Evolutionary conservation across 2,113 vertebrate species (phyloP).

Genomic region (Mirza zaza): DNA sequence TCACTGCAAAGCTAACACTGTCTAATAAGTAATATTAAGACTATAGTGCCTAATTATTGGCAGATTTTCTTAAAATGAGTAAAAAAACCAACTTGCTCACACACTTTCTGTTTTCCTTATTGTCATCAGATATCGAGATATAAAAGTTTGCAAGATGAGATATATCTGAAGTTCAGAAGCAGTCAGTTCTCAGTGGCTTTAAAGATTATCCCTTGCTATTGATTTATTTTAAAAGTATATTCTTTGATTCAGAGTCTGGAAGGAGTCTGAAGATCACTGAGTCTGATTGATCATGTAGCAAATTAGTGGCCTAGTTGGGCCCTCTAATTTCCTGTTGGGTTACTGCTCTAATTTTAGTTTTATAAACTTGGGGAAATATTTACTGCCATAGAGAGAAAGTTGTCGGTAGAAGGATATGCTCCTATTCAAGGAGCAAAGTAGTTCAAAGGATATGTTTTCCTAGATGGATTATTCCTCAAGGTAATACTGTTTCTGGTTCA

Average conservation of each 20-base stretch:
- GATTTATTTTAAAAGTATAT: not conserved
- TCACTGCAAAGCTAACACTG: not conserved
- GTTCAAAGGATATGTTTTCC: not conserved
- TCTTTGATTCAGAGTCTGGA: not conserved
- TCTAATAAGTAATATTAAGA: not conserved
- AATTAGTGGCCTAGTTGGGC: not conserved
- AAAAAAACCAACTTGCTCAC: not conserved
- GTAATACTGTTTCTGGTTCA: not conserved
- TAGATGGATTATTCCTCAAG: not conserved
- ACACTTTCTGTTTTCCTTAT: not conserved
- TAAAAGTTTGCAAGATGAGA: not conserved
- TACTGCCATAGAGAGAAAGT: not conserved
- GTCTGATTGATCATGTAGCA: not conserved
- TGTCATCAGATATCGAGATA: not conserved
- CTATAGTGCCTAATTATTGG: not conserved
- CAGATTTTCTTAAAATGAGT: not conserved
- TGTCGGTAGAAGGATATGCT: not conserved
- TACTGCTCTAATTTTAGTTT: not conserved
- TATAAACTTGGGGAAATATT: not conserved
- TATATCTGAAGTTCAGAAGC: not conserved
- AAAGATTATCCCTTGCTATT: not conserved
- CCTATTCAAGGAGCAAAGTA: not conserved
- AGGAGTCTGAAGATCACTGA: not conserved
- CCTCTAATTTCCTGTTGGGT: not conserved
- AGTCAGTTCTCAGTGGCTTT: not conserved